Evolutionary conservation across 1,140 invertebrate species (phyloP).

Genomic region (Oreohelix idahoensis): DNA sequence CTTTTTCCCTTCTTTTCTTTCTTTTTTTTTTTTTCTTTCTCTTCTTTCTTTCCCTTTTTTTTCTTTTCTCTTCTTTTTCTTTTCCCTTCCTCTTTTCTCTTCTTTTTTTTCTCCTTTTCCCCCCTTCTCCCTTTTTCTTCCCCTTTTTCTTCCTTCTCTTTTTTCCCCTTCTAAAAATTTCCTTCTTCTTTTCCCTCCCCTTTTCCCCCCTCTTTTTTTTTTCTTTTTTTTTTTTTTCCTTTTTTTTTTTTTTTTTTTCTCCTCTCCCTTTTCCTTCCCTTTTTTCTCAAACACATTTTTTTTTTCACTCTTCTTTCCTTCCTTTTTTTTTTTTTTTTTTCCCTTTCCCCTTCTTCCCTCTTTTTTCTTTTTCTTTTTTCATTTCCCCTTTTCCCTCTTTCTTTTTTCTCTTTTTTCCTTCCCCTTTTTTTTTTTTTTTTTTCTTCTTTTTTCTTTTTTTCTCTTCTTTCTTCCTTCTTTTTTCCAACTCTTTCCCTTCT

Average conservation of each 20-base stretch:
- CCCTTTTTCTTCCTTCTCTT: background rate
- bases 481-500: background rate
- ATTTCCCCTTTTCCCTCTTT: too few species aligned
- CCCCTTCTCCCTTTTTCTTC: background rate
- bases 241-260: background rate
- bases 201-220: background rate
- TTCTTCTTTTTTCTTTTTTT: background rate
- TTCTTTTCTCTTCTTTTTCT: background rate
- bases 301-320: background rate
- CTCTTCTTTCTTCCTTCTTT: background rate
- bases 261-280: too few species aligned
- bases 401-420: background rate
- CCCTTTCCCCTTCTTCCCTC: too few species aligned
- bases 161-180: background rate
- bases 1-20: background rate
- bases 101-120: background rate
- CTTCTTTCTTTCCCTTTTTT: background rate
- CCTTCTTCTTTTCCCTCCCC: background rate
- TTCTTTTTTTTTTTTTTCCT: background rate
- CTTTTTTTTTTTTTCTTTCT: background rate
- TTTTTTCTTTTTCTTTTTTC: too few species aligned
- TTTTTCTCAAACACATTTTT: too few species aligned
- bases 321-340: background rate
- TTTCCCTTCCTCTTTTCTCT: background rate
- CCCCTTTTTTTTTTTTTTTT: background rate